Evolutionary conservation across 2,888 invertebrate genomes (phyloP).

Genomic region (Pocota personata): DNA sequence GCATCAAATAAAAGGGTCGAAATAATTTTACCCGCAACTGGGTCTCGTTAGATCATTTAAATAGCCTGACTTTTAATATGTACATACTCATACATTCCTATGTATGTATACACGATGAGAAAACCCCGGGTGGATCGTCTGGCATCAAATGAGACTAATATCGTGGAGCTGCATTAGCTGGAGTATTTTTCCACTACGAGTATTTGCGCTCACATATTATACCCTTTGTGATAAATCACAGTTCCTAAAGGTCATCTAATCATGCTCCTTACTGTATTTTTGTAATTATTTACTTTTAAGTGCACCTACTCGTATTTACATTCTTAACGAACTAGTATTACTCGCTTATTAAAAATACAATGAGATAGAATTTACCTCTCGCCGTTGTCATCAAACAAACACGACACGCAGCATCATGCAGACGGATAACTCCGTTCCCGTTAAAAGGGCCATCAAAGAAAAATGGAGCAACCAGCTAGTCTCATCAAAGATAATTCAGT

Average conservation of each 20-base stretch:
- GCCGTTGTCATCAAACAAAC: constrained; percentile 8
- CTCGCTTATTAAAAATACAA: constrained; percentile 16
- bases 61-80: too few species aligned
- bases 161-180: too few species aligned
- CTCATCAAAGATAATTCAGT: constrained; percentile 70
- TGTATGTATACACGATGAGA: too few species aligned
- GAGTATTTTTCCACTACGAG: too few species aligned
- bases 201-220: too few species aligned
- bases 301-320: not conserved
- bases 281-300: constrained; percentile 1
- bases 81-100: too few species aligned
- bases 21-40: too few species aligned
- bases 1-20: too few species aligned
- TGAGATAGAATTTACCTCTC: not conserved
- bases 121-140: too few species aligned
- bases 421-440: constrained; percentile 1
- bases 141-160: too few species aligned
- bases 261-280: not conserved
- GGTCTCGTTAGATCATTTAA: too few species aligned
- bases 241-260: not conserved
- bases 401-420: not conserved
- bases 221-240: too few species aligned
- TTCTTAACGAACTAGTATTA: not conserved
- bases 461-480: constrained; percentile 55
- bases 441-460: constrained; percentile 62